Conservation (phyloP, 2,113 vertebrate species). For the Erythrocebus patas region DNA sequence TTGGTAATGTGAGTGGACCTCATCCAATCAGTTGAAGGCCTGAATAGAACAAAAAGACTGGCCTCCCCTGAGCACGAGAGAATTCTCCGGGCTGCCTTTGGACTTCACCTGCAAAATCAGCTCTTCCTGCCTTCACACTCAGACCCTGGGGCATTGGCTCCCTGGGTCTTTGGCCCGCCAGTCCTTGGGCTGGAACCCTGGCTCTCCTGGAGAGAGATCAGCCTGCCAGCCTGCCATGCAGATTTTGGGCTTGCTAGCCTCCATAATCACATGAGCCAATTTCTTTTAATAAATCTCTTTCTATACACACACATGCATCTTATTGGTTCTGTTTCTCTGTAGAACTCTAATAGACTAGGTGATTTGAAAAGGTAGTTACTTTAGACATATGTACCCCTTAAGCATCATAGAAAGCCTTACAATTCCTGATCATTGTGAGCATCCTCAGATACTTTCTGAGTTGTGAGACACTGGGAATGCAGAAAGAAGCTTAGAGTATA, state of each 20-base stretch:
- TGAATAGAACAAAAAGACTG: neutral
- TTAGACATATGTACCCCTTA: neutral
- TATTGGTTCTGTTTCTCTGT: neutral
- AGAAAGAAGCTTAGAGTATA: neutral
- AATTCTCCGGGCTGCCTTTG: neutral
- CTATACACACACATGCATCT: neutral
- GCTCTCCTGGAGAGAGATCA: neutral
- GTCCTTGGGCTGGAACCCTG: neutral
- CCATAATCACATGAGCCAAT: neutral
- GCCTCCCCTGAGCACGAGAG: neutral
- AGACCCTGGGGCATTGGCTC: neutral
- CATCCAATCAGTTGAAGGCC: no score
- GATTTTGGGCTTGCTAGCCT: neutral
- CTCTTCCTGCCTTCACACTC: neutral
- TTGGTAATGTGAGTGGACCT: neutral
- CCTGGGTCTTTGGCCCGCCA: neutral
- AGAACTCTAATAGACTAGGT: no score
- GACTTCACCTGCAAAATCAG: neutral
- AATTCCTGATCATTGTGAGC: rapidly evolving
- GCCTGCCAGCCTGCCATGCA: neutral
- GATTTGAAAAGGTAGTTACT: neutral
- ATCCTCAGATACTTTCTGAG: neutral
- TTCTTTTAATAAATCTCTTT: neutral
- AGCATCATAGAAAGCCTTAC: neutral
- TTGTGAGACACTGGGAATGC: neutral